Evolutionary conservation across 2,888 invertebrate genomes (phyloP), one percentile per base, ranked within the genome.

Genomic region (Macropis europaea): DNA sequence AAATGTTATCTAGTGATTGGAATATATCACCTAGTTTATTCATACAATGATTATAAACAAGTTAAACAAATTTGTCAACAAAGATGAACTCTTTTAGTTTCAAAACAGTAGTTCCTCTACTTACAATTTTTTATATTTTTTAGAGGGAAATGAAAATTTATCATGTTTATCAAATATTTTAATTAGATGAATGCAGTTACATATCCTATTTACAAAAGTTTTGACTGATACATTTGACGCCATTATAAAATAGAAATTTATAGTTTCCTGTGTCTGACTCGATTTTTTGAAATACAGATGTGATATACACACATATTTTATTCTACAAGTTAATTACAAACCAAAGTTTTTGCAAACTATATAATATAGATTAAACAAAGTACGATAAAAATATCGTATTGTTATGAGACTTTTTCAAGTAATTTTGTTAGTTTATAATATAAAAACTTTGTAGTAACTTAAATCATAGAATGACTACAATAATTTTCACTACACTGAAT

Each of bases 121-220:
- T 42, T 62, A 48, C 6, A 30, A 57, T 11, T 45, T 57, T 38
- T 43, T 57, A 59, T 15, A 40, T 19, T 40, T 59, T 36, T 15
- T 59, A 42, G 19, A 38, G 45, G 30, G 19, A 38, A 36, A 42
- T 47, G 15, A 43, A 32, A 15, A 26, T 50, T 28, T 52, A 30
- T 2, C 19, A 53, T 40, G 36, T 50, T 42, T 28, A 38, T 45
- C 11, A 45, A 50, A 15, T 48, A 67, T 56, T 56, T 28, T 61
- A 19, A 28, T 48, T 36, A 13, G 2, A 53, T 62, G 52, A 54
- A 52, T 34, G 28, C 36, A 62, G 4, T 36, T 60, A 60, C 54
- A 73, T 73, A 68, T 68, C 57, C 42, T 36, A 36, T 36, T 72
- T 71, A 52, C 17, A 47, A 13, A 43, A 47, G 13, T 26, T n/a